phyloP scores from a whole-genome alignment of 2,113 vertebrate genomes.

The Pterocles gutturalis region DNA sequence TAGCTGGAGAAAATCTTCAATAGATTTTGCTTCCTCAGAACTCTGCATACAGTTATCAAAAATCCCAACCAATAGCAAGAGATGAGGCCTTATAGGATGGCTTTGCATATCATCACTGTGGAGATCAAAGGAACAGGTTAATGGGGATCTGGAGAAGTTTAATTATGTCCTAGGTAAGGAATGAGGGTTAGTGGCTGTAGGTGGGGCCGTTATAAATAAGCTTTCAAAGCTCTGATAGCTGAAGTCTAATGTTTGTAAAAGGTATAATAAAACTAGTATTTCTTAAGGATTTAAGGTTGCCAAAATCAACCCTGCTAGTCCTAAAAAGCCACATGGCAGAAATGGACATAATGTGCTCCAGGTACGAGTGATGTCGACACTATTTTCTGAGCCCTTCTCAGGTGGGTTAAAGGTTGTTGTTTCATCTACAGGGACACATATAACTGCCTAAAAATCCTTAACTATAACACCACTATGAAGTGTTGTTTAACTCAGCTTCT shows the following conservation, averaged over 20 bases:
- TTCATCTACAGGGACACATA: neutral
- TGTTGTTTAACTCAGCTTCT: neutral
- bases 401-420: conserved; percentile 31
- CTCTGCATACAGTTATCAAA: conserved; percentile 85
- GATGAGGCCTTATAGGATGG: conserved; percentile 80
- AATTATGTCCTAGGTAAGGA: conserved; percentile 85
- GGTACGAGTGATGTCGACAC: neutral
- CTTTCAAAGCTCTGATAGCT: conserved; percentile 85
- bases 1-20: conserved; percentile 80
- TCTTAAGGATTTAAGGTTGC: conserved; percentile 51
- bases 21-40: conserved; percentile 77
- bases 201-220: conserved; percentile 82
- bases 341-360: neutral
- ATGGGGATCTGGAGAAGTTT: conserved; percentile 82
- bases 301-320: conserved; percentile 34
- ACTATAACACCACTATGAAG: neutral
- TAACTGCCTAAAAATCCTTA: neutral
- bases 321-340: neutral
- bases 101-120: conserved; percentile 86
- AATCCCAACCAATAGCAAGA: conserved; percentile 78
- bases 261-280: conserved; percentile 63
- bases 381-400: conserved; percentile 29
- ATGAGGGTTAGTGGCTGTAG: conserved; percentile 77
- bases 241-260: conserved; percentile 83
- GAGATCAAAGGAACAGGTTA: conserved; percentile 91